Evolutionary conservation across 2,888 invertebrate species (phyloP).

Genomic region (Linnaemya tessellans): DNA sequence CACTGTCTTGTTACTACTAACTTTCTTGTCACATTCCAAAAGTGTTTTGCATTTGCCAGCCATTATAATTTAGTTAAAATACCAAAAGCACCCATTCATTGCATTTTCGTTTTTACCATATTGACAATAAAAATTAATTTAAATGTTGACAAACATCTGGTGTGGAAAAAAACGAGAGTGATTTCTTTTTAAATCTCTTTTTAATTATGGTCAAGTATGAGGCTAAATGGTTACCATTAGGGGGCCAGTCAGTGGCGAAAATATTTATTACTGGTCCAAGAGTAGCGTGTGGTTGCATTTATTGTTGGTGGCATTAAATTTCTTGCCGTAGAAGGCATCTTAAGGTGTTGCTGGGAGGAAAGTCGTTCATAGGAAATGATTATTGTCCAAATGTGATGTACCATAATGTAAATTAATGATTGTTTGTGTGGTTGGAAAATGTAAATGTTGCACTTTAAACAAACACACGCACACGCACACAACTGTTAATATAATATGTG

Average conservation of each 20-base stretch:
- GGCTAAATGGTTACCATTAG: background rate
- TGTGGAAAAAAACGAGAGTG: background rate
- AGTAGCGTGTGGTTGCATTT: background rate
- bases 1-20: too few relatives aligned
- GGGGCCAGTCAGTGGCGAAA: background rate
- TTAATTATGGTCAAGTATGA: conserved; percentile 18
- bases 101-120: background rate
- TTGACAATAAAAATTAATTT: background rate
- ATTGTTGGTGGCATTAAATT: conserved; percentile 26
- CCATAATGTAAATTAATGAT: background rate
- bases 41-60: background rate
- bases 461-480: background rate
- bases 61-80: background rate
- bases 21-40: too few relatives aligned
- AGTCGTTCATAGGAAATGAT: conserved; percentile 23
- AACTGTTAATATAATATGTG: background rate
- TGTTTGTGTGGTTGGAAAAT: background rate
- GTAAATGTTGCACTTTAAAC: conserved; percentile 43
- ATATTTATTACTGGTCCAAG: conserved; percentile 5
- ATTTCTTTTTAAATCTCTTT: background rate
- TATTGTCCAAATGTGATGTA: background rate
- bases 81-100: background rate
- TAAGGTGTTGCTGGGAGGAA: conserved; percentile 6
- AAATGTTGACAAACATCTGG: background rate
- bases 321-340: background rate